Conservation (phyloP, 2,888 invertebrate species). For the Thecophora atra region DNA sequence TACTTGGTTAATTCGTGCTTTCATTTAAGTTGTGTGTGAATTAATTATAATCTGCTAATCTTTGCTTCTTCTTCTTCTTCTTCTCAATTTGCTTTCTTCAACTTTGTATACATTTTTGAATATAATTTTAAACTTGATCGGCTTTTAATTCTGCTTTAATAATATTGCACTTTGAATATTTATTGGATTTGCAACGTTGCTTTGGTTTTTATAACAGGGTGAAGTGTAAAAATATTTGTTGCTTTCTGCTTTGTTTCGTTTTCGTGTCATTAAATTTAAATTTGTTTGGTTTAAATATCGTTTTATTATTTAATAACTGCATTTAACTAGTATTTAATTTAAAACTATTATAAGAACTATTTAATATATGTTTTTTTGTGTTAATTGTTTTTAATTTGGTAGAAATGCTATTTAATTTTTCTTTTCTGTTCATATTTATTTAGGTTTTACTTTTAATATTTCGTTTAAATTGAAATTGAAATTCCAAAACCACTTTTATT, state of each 20-base stretch:
- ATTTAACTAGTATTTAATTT: neutral
- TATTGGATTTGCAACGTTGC: slow-evolving; percentile 1
- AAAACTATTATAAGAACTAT: neutral
- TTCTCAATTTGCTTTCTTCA: neutral
- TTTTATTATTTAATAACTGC: neutral
- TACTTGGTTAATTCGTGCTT: too few species aligned
- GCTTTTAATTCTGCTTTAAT: too few species aligned
- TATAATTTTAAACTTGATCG: too few species aligned
- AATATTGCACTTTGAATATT: slow-evolving; percentile 7
- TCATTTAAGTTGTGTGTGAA: too few species aligned
- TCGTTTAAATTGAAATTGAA: slow-evolving; percentile 7
- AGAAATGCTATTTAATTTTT: slow-evolving; percentile 31
- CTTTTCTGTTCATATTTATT: too few species aligned
- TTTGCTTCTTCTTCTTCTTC: too few species aligned
- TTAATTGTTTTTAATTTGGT: slow-evolving; percentile 11
- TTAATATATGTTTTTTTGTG: neutral
- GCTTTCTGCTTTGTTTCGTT: slow-evolving; percentile 12
- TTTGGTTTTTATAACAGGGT: slow-evolving; percentile 7
- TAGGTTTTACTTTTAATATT: slow-evolving; percentile 1
- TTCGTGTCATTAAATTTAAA: neutral
- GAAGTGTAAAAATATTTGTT: slow-evolving; percentile 35
- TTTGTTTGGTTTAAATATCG: neutral
- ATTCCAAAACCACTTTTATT: too few species aligned
- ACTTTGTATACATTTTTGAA: slow-evolving; percentile 5
- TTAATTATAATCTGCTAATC: too few species aligned